phyloP scores from a whole-genome alignment of 2,113 vertebrate genomes.

The Oophaga pumilio region DNA sequence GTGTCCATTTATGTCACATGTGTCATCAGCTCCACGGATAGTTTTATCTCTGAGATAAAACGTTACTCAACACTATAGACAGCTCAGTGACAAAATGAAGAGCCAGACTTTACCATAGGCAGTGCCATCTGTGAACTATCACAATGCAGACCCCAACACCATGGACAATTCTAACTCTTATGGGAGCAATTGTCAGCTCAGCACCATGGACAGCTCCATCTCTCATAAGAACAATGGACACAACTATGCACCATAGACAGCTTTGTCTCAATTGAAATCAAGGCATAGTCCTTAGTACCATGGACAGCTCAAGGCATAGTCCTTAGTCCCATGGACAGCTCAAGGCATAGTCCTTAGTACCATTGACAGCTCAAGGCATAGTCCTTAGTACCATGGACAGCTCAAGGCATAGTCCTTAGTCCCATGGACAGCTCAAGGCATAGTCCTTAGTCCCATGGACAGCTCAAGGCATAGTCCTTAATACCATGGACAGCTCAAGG shows the following conservation, averaged over 20 bases:
- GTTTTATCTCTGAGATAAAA: not conserved
- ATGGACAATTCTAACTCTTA: not conserved
- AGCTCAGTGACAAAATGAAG: not conserved
- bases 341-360: not conserved
- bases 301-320: not conserved
- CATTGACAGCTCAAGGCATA: not conserved
- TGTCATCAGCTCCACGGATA: not conserved
- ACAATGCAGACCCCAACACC: not conserved
- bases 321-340: not conserved
- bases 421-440: not conserved
- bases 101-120: not conserved
- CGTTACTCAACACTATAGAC: not conserved
- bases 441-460: too few species aligned
- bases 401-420: not conserved
- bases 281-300: conserved; percentile 1
- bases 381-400: too few species aligned
- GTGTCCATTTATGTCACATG: not conserved
- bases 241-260: not conserved
- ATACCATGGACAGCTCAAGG: too few species aligned
- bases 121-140: not conserved
- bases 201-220: not conserved
- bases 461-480: too few species aligned
- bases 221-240: not conserved
- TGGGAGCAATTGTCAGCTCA: too few species aligned
- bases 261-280: not conserved